A percentile compares a stretch with the other conserved stretches of the same genome.
Conservation (phyloP, 2,113 vertebrate genomes). For the Aptenodytes patagonicus region DNA sequence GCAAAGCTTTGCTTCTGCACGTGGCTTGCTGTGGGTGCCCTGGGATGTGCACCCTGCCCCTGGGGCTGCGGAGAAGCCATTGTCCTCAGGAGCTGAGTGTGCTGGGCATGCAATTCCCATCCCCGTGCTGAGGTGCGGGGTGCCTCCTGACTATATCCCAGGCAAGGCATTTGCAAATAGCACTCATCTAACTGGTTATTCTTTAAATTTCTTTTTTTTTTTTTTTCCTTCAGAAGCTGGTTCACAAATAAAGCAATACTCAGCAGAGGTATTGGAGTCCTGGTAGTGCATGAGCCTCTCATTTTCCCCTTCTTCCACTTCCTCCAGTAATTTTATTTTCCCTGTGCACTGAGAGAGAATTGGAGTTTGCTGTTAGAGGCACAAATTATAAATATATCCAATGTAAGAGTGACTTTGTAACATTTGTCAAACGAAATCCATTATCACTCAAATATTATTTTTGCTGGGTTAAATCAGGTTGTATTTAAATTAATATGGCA, state of each 20-base stretch:
- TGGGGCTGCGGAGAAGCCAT: background rate
- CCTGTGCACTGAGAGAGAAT: background rate
- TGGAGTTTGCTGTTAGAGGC: background rate
- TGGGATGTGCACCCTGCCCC: background rate
- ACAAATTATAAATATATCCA: background rate
- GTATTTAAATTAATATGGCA: slow-evolving; percentile 9
- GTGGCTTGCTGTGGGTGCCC: background rate
- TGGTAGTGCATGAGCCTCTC: background rate
- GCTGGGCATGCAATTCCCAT: background rate
- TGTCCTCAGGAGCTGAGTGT: background rate
- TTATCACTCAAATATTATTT: background rate
- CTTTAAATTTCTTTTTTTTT: background rate
- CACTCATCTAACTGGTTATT: background rate
- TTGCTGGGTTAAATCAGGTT: background rate
- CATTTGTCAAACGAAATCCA: background rate
- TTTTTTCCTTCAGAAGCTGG: background rate
- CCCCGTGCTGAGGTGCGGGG: background rate
- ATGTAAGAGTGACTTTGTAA: background rate
- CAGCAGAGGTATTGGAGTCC: background rate
- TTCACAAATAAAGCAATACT: background rate
- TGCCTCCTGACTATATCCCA: background rate
- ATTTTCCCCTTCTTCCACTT: background rate
- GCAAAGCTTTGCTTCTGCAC: background rate
- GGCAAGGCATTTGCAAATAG: background rate
- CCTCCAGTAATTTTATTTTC: background rate